phyloP scores from a whole-genome alignment of 2,113 vertebrate species.

The Phodopus roborovskii region DNA sequence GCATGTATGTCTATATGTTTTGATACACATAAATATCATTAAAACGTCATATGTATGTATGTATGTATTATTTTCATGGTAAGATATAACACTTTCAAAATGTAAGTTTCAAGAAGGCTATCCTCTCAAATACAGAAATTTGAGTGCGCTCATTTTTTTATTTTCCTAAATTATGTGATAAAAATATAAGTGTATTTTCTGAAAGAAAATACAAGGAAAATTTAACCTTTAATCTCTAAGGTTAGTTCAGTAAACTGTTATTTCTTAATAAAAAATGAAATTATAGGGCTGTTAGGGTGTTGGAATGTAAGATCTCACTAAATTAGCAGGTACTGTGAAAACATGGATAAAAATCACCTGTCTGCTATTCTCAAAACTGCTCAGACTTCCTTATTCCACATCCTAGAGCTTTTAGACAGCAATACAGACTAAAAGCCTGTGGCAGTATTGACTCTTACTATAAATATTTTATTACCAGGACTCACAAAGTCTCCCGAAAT shows the following conservation, averaged over 20 bases:
- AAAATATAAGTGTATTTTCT: background rate
- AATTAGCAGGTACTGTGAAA: background rate
- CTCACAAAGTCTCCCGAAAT: background rate
- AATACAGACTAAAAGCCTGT: background rate
- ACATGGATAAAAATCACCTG: background rate
- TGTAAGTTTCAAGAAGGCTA: background rate
- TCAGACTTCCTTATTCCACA: background rate
- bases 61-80: background rate
- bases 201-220: background rate
- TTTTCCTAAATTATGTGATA: background rate
- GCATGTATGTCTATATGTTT: background rate
- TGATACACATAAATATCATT: background rate
- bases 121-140: background rate
- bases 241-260: background rate
- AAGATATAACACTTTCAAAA: background rate
- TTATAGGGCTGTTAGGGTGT: background rate
- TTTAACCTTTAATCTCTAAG: background rate
- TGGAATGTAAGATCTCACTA: background rate
- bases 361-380: background rate
- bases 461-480: background rate
- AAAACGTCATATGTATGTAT: background rate
- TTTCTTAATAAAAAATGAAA: background rate
- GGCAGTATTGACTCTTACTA: background rate
- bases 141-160: background rate
- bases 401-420: background rate